phyloP scores from a whole-genome alignment of 2,888 invertebrate species.

The Lathronympha strigana region DNA sequence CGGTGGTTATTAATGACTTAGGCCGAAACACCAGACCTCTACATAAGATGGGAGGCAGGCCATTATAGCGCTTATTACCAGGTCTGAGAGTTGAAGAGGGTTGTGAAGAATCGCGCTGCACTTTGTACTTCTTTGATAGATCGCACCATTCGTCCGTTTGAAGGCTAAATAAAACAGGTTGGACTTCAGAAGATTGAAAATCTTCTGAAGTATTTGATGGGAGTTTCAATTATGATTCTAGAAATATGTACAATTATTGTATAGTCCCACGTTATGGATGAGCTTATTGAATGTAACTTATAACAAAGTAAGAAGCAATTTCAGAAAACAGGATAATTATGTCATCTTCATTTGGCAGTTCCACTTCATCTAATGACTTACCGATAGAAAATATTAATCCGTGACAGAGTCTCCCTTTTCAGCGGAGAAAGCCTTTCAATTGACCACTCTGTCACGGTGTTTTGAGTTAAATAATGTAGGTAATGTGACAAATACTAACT shows the following conservation, averaged over 20 bases:
- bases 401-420: no score
- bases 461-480: no score
- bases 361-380: no score
- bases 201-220: neutral
- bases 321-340: no score
- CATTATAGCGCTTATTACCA: conserved; percentile 20
- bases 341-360: no score
- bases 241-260: neutral
- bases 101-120: neutral
- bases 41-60: conserved; percentile 8
- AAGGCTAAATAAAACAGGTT: conserved; percentile 47
- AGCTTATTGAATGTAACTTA: no score
- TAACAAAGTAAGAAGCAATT: no score
- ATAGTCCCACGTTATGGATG: no score
- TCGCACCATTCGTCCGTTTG: conserved; percentile 45
- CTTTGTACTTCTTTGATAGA: conserved; percentile 44
- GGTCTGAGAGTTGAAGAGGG: neutral
- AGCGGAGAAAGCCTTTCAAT: no score
- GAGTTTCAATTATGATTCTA: neutral
- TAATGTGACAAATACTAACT: no score
- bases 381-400: no score
- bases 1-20: conserved; percentile 44
- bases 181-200: conserved; percentile 43
- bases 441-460: no score
- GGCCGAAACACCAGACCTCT: conserved; percentile 10